These are phyloP conservation scores for Piaya cayana DNA, from an alignment of 2,113 vertebrate genomes.

Conservation along the genomic window DNA sequence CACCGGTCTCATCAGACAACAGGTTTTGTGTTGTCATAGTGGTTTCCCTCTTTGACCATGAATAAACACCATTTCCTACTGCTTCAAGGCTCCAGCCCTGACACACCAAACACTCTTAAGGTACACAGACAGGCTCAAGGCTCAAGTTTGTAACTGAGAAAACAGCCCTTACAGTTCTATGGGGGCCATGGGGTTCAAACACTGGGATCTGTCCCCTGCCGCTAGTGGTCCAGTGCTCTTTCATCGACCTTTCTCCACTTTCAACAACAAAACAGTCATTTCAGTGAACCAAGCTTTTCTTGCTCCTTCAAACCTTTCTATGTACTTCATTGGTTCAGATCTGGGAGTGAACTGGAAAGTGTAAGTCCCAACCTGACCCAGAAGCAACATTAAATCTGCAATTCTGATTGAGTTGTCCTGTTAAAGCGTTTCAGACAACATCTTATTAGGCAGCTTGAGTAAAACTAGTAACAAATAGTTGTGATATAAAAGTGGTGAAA, in stretches of 20 bases:
- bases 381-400: neutral
- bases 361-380: neutral
- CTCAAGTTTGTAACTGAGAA: neutral
- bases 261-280: neutral
- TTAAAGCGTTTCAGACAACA: neutral
- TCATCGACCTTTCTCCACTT: neutral
- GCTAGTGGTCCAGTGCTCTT: neutral
- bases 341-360: neutral
- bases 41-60: neutral
- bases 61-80: neutral
- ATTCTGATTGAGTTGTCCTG: neutral
- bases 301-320: neutral
- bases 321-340: neutral
- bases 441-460: neutral
- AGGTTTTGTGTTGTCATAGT: neutral
- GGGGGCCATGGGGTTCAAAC: neutral
- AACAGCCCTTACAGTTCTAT: neutral
- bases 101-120: neutral
- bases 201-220: accelerated
- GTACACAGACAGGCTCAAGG: neutral
- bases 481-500: neutral
- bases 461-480: neutral
- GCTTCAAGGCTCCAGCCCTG: neutral
- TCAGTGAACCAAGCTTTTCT: neutral
- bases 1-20: neutral